Percentiles rank a stretch among this genome's conserved stretches.
Conservation (phyloP, 2,888 invertebrate genomes). For the Slavum lentiscoides region DNA sequence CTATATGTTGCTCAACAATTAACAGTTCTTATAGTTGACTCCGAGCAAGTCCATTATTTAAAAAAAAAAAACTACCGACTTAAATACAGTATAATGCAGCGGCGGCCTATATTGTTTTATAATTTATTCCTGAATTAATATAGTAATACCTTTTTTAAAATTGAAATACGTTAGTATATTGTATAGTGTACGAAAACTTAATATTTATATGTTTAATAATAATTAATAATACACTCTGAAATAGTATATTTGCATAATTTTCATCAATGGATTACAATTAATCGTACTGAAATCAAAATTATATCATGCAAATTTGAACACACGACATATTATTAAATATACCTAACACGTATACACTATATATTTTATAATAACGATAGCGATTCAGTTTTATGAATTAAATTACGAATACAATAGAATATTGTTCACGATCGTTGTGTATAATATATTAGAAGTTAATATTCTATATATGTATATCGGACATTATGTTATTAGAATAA, state of each 20-base stretch:
- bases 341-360: no score
- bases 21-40: background rate
- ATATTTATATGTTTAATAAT: slow-evolving; percentile 11
- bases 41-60: background rate
- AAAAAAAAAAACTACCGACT: background rate
- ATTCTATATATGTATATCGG: no score
- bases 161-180: background rate
- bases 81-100: background rate
- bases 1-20: background rate
- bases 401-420: background rate
- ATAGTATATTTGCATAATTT: background rate
- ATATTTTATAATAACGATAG: background rate
- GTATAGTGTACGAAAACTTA: background rate
- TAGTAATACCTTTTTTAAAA: background rate
- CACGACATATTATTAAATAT: background rate
- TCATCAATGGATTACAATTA: background rate
- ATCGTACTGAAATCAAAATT: slow-evolving; percentile 4
- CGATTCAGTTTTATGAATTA: background rate
- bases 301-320: background rate
- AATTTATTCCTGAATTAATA: background rate
- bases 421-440: background rate
- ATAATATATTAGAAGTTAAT: no score
- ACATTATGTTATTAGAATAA: no score
- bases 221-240: background rate
- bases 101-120: background rate